Conservation (phyloP, 2,888 invertebrate genomes). For the Cryptocheilus praepositus region DNA sequence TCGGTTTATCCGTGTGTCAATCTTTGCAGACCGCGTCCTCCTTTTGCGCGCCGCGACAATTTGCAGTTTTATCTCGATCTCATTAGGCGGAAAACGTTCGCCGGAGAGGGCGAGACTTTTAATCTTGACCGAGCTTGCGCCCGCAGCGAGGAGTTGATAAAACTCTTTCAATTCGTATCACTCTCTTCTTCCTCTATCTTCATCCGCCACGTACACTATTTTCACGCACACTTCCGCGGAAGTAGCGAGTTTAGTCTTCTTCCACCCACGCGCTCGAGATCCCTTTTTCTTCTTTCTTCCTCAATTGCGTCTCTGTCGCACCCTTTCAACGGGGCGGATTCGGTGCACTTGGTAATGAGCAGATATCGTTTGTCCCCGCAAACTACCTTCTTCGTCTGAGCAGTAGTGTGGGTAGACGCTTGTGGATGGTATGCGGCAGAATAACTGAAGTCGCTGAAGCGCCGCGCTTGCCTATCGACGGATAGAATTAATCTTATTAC, state of each 20-base stretch:
- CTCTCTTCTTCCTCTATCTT: neutral
- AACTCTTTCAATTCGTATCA: too few relatives aligned
- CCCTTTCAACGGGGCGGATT: neutral
- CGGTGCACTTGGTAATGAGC: too few relatives aligned
- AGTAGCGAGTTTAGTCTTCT: neutral
- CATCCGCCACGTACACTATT: neutral
- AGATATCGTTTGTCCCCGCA: too few relatives aligned
- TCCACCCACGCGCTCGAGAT: neutral
- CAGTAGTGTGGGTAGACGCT: too few relatives aligned
- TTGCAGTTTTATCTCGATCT: slow-evolving; percentile 2
- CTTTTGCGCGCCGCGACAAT: slow-evolving; percentile 6
- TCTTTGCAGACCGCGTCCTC: neutral
- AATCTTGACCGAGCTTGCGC: neutral
- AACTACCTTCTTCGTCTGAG: too few relatives aligned
- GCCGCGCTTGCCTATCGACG: too few relatives aligned
- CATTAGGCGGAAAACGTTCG: slow-evolving; percentile 1
- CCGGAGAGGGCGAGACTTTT: neutral
- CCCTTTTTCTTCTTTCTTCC: neutral
- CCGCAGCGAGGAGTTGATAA: neutral
- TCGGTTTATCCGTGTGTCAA: too few relatives aligned
- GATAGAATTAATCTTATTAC: too few relatives aligned
- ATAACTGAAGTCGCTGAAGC: too few relatives aligned
- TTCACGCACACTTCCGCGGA: neutral
- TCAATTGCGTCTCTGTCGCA: neutral
- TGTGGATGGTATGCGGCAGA: too few relatives aligned